phyloP scores from a whole-genome alignment of 2,797 vertebrate genomes.

The Sebastes oblongus region DNA sequence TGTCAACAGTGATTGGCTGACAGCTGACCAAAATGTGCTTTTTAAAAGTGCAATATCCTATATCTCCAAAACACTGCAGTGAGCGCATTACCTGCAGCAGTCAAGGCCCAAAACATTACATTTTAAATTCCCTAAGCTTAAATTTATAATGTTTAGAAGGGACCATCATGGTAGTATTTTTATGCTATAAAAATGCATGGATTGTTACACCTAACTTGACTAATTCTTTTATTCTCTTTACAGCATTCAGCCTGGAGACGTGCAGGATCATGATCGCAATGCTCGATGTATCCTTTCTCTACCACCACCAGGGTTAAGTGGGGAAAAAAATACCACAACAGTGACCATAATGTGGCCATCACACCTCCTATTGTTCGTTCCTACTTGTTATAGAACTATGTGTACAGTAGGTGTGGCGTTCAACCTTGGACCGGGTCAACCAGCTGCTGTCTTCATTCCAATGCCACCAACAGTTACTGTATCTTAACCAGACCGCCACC shows the following conservation, averaged over 20 bases:
- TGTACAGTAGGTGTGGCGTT: background rate
- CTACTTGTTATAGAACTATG: background rate
- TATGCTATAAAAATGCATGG: background rate
- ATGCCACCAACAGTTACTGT: rapidly evolving
- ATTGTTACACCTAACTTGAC: background rate
- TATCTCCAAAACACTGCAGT: background rate
- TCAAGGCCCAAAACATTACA: too few relatives aligned
- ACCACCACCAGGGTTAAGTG: background rate
- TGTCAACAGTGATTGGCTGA: background rate
- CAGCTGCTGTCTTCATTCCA: background rate
- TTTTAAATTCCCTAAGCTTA: too few relatives aligned
- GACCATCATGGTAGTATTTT: background rate
- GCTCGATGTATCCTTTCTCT: conserved; percentile 90
- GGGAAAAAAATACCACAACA: background rate
- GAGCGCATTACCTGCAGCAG: background rate
- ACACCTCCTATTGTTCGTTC: background rate
- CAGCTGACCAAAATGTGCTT: too few relatives aligned
- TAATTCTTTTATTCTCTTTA: background rate
- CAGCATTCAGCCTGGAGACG: conserved; percentile 92
- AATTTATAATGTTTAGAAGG: too few relatives aligned
- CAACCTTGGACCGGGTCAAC: background rate
- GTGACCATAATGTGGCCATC: background rate
- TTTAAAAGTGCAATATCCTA: too few relatives aligned
- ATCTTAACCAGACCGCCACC: conserved; percentile 67
- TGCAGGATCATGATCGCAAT: conserved; percentile 92